Evolutionary conservation across 2,113 vertebrate species (phyloP), one percentile per base, ranked within the genome.

Genomic region (Oncorhynchus keta): DNA sequence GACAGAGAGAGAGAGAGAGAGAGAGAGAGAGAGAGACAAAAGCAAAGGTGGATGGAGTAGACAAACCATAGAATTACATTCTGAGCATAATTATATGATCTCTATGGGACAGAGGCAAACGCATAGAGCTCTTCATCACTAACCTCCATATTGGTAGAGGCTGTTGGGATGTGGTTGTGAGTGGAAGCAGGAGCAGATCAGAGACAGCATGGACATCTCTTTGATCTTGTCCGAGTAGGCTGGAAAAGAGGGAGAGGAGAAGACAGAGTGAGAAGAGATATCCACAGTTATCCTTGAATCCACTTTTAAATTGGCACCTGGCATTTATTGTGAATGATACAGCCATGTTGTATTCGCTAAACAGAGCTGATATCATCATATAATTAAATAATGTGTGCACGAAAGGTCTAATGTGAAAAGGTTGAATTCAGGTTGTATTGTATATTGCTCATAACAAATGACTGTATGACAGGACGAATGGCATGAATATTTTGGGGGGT

Each of bases 171-270:
- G 95, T 0, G 95, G 94, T 86, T 96, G 95, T 35, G 95, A 91
- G 87, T 96, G 95, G 89, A 96, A 95, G 90, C 96, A 97, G 83
- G 95, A 97, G 55, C 96, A 97, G 88, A 97, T 95, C 83, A 97
- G 91, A 0, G 95, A 96, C 79, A 97, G 90, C 87, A 97, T 92
- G 1, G 95, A 96, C 61, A 97, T 89, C 86, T 97, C 96, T 94
- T 96, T 96, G 95, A 97, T 96, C 91, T 97, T 97, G 89, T 97
- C 95, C 88, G 95, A 96, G 95, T 97, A 97, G 83, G 96, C 96
- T 97, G 92, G 94, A 95, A n/a, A 87, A 89, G 86, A 80, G 3
- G 11, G 45, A 70, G 18, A 20, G 45, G n/a, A 70, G n/a, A 45
- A 45, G 39, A 45, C 39, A 11, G 39, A 45, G 39, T 11, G 39